Percentiles rank a stretch among this genome's conserved stretches.
phyloP scores from a whole-genome alignment of 2,888 invertebrate genomes.

The Camptogramma bilineatum region DNA sequence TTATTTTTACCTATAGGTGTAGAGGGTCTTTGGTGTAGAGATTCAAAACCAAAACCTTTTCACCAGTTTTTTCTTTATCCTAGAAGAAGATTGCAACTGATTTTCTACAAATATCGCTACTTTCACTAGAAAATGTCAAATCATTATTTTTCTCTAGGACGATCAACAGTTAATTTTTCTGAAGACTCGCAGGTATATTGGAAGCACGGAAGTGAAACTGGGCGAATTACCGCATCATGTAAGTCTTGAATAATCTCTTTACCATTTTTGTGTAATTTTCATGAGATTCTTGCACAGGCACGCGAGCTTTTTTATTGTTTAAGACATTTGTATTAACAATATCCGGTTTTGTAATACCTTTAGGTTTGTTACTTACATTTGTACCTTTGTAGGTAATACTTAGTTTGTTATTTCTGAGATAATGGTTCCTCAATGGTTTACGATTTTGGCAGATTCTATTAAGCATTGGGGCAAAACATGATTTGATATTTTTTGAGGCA shows the following conservation, averaged over 20 bases:
- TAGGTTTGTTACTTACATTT: neutral
- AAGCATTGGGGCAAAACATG: too few species aligned
- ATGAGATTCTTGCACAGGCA: conserved; percentile 11
- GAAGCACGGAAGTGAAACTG: conserved; percentile 27
- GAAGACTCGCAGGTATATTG: conserved; percentile 15
- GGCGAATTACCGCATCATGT: conserved; percentile 39
- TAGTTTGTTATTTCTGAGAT: too few species aligned
- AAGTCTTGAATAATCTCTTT: conserved; percentile 23
- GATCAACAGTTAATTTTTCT: conserved; percentile 1
- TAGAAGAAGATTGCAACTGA: too few species aligned
- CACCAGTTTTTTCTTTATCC: too few species aligned
- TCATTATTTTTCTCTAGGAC: conserved; percentile 3
- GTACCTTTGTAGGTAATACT: too few species aligned
- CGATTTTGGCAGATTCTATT: too few species aligned
- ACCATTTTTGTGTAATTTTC: conserved; percentile 7
- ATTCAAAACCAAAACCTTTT: too few species aligned
- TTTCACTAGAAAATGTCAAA: too few species aligned
- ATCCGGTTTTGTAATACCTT: neutral
- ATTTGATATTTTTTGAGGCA: too few species aligned
- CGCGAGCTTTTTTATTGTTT: conserved; percentile 8
- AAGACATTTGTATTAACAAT: conserved; percentile 1
- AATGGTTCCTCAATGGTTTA: too few species aligned
- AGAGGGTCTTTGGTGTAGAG: too few species aligned
- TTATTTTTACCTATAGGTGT: neutral
- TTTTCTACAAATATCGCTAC: too few species aligned